Evolutionary conservation across 2,797 vertebrate species (phyloP), one percentile per base, ranked within the genome.

Genomic region (Scarus forsteni): DNA sequence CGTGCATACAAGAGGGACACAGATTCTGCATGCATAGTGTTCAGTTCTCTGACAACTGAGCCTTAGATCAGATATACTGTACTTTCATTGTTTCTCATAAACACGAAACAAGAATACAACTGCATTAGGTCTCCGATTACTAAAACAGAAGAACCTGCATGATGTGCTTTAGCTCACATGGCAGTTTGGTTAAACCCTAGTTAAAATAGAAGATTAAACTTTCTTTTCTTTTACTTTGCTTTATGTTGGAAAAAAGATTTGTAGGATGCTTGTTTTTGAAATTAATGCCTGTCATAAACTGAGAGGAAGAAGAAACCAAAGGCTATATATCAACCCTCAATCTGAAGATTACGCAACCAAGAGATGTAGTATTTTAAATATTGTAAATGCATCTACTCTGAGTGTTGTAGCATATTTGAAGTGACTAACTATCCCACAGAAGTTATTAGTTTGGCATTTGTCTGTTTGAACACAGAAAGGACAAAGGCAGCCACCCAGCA

Each of bases 361-460:
- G 42, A 10, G 5, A 40, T 60, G 19, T 70, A 7, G 19, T 70
- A 7, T 1, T 6, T 1, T 6, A n/a, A 57, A 40, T 55, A 13
- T 18, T 5, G 40, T 0, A 48, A 42, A 52, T 53, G 12, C 49
- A 18, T 0, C 36, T 8, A 43, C 45, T 51, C 14, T 14, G n/a
- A 48, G 38, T 40, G 39, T 54, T 72, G 69, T 63, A 71, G 57
- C 57, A 53, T 13, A 58, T 46, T 9, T 46, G 40, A 66, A 27
- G 51, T 58, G 63, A 55, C 38, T 53, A 27, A 64, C 36, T 49
- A 53, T 52, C 9, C 45, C 46, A 36, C 5, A 0, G 16, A 54
- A 18, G 18, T 35, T 55, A 44, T 70, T 48, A 44, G 16, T 45
- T 66, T 51, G 61, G 7, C 52, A 46, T 55, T 48, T 62, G 40